Evolutionary conservation across 2,888 invertebrate genomes (phyloP), one percentile per base, ranked within the genome.

Genomic region (Mimumesa dahlbomi): DNA sequence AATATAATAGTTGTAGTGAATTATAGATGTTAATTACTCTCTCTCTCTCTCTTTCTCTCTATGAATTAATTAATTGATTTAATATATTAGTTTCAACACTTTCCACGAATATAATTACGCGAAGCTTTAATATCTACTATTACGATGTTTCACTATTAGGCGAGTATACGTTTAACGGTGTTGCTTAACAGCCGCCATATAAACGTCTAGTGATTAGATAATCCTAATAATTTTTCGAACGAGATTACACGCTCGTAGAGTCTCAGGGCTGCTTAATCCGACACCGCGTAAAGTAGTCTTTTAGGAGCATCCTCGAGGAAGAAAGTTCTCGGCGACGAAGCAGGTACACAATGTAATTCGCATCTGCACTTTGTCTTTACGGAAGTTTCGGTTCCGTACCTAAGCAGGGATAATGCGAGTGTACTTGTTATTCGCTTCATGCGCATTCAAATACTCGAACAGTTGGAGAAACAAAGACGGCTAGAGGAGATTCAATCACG

Each of bases 261-360:
- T 29, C 19, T 38, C 22, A 38, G 61, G 46, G 34, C 38, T 19
- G 52, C 62, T 74, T 77, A 73, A 75, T 68, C 73, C 65, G n/a
- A 18, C 14, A 29, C 16, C 38, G 38, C 56, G n/a, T 21, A 58
- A 68, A 58, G 70, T 50, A 72, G 57, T 52, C 64, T 61, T 65
- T 64, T 62, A 48, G 42, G 46, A 58, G 43, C 50, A 43, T 62
- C 57, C 63, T 65, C 62, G 56, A 66, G 77, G 76, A 65, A 46
- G 72, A 70, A 77, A 75, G 68, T 73, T 74, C 68, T 53, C 64
- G 50, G 57, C 56, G 53, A 63, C 59, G 57, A 50, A 29, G 40
- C 25, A 50, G 34, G 49, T 54, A 61, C 54, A 64, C 57, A 57
- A 63, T 66, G 71, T 63, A 64, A 75, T 75, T 63, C 59, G 56